Base-by-base conservation (phyloP, 2,113 vertebrate species). In the Canis aureus region DNA sequence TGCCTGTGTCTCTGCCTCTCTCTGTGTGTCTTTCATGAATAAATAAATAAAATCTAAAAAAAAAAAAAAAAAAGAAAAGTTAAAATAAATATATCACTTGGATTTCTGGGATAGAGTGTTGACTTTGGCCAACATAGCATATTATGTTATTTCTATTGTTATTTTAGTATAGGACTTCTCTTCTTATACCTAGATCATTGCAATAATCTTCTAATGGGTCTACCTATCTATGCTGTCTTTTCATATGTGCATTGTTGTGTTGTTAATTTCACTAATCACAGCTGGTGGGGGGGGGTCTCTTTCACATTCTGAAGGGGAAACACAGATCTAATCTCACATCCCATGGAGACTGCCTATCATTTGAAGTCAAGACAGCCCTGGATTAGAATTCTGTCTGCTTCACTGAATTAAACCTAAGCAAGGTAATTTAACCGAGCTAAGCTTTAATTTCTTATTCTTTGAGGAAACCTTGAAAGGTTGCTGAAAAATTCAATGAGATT, bases 71-170 rank as follows among this genome's bases (percentile, higher is more conserved):
- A 43, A 43, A 43, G 5, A 59, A 5, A 49, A 67, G 97, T 98
- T 98, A 98, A 98, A 98, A 98, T 85, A 98, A 69, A 98, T 98
- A 98, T 98, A 97, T 93, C 95, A 98, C 79, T 93, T 91, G 80
- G 79, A 89, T 97, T 96, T 97, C 78, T 29, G 95, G 96, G 95
- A 81, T 49, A 73, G 27, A 82, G 16, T 55, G 38, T 79, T 95
- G 89, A 95, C 64, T 96, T 88, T 49, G 81, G 53, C 17, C 57
- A 79, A 5, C 13, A 19, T 51, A 55, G 29, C 2, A n/a, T 49
- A 53, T 57, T 60, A 29, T 74, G n/a, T 94, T 69, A 27, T 3
- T 81, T 9, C 20, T 84, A 0, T 76, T 84, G 49, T 64, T 43
- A 80, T 66, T 4, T 27, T 55, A 53, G 49, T 2, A 1, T 6